A percentile compares a stretch with the other conserved stretches of the same genome.
Conservation (phyloP, 2,888 invertebrate species). For the Aporophyla lueneburgensis region DNA sequence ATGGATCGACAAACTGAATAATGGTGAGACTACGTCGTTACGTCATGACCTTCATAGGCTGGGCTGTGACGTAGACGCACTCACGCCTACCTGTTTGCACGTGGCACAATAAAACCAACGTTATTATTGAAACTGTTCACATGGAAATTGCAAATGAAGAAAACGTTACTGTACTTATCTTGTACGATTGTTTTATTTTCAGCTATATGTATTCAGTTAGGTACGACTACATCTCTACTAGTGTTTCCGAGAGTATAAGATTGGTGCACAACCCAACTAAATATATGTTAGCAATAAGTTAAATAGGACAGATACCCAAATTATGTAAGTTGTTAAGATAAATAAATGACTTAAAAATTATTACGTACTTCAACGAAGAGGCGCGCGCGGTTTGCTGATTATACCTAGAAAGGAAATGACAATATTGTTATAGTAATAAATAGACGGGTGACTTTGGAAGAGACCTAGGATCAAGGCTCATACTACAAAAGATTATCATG, state of each 20-base stretch:
- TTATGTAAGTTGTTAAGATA: slow-evolving; percentile 66
- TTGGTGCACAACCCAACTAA: slow-evolving; percentile 19
- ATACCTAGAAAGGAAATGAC: slow-evolving; percentile 90
- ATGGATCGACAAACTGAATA: slow-evolving; percentile 84
- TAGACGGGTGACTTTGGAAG: slow-evolving; percentile 78
- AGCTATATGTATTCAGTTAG: not conserved
- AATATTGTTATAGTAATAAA: slow-evolving; percentile 82
- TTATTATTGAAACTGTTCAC: slow-evolving; percentile 72
- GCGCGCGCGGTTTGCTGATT: slow-evolving; percentile 90
- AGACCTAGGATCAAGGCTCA: slow-evolving; percentile 88
- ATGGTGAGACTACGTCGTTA: slow-evolving; percentile 84
- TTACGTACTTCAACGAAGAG: slow-evolving; percentile 90
- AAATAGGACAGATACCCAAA: slow-evolving; percentile 39
- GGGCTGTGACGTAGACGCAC: slow-evolving; percentile 83
- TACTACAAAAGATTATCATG: slow-evolving; percentile 88
- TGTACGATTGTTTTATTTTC: not conserved
- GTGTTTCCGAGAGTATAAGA: slow-evolving; percentile 4
- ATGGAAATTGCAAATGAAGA: slow-evolving; percentile 63
- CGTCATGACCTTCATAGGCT: slow-evolving; percentile 88
- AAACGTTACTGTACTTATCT: slow-evolving; percentile 39
- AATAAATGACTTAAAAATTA: slow-evolving; percentile 75
- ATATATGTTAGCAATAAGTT: slow-evolving; percentile 51
- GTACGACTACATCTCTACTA: slow-evolving; percentile 13
- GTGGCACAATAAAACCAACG: slow-evolving; percentile 79
- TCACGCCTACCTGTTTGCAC: slow-evolving; percentile 85